Base-by-base conservation (phyloP, 2,797 vertebrate genomes). In the Vultur gryphus region DNA sequence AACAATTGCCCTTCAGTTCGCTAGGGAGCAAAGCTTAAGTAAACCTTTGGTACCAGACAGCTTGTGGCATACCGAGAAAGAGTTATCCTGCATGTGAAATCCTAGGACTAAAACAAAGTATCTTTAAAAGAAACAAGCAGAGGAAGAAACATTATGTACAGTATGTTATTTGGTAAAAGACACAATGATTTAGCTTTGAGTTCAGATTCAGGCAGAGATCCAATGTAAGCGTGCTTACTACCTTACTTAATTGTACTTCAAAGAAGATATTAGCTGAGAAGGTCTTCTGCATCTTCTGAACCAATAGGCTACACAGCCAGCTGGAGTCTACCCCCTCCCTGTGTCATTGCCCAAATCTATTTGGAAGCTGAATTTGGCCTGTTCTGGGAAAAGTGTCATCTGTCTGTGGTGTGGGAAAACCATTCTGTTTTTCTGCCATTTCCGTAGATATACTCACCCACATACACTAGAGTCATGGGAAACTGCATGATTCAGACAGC, bases 401-500 rank as follows among this genome's bases (percentile, higher is more conserved):
- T 70, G 28, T 49, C 65, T 79, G 46, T 29, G 43, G 17, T 58
- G 8, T 35, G 33, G 28, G 58, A 82, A 90, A 93, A 72, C 51
- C 43, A 72, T 61, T 80, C 76, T 91, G 77, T 17, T 92, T 75
- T 93, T 84, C 85, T 84, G 7, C 31, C 26, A 25, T 31, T 95
- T 72, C 66, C 76, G 70, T 66, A 64, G 61, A 69, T 64, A n/a
- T 7, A 35, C 20, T 95, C 92, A 93, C 61, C 85, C 92, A 72
- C 86, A 79, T 87, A 87, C 6, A 26, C 54, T 51, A 19, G 4
- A 94, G 58, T 95, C 84, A 90, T 37, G 25, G 70, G 35, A 79
- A 95, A 66, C 23, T 26, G 66, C 33, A 51, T 83, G 93, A 93
- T 69, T 92, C 93, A 97, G 57, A 51, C 5, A 61, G 59, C 6